Evolutionary conservation across 2,888 invertebrate genomes (phyloP), one percentile per base, ranked within the genome.

Genomic region (Pocota personata): DNA sequence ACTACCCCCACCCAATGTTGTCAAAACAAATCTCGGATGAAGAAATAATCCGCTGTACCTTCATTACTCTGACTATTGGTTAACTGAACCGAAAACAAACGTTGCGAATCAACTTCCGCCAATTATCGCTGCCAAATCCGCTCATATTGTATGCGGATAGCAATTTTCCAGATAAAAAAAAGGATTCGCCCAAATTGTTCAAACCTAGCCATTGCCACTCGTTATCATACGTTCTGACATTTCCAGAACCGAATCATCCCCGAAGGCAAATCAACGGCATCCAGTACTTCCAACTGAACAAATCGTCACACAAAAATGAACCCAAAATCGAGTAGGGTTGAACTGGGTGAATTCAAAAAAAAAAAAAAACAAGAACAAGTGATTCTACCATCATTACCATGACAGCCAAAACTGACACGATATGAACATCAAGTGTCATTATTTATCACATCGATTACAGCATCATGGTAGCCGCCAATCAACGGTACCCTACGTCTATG

Each of bases 381-480:
- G 46, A 52, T 46, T 43, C 46, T 67, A 16, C 12, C 55, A 57
- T 60, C 21, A 82, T 62, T 69, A 60, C 72, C 82, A 72, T 82
- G 76, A 66, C 82, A 82, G 40, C 77, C 19, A 7, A 48, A 82
- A 66, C 48, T 82, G 71, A 77, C 69, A 50, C 60, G 58, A 21
- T n/a, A n/a, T n/a, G n/a, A 50, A 48, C 30, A 40, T 40, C 16
- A 24, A 77, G 24, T 62, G 21, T 66, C 66, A 82, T 77, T 77
- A 77, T 72, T 77, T 52, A 72, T 82, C 50, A 66, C 52, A 72
- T 77, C 58, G 58, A 77, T 82, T 82, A 72, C 71, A 71, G 16
- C 30, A 72, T 3, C 69, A 64, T 57, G 27, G 50, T 32, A 66
- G 50, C 19, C 52, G 60, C 82, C 72, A 72, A 67, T 77, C 48